Conservation (phyloP, 2,797 vertebrate species). For the Malacoraja senta region DNA sequence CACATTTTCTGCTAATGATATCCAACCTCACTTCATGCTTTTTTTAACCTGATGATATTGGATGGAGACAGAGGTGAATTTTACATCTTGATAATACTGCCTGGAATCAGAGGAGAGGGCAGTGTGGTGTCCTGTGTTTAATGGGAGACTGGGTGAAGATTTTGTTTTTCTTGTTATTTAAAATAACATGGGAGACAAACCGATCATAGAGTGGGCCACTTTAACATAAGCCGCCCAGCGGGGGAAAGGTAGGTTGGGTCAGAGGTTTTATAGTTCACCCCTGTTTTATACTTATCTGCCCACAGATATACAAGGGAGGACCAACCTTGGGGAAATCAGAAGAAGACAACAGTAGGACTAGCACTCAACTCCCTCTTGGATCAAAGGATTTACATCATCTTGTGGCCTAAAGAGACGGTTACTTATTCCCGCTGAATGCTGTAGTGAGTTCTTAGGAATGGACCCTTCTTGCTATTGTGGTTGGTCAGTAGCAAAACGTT, state of each 20-base stretch:
- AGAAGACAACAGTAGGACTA: not conserved
- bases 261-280: not conserved
- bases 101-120: not conserved
- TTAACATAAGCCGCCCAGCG: not conserved
- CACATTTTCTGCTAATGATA: slow-evolving; percentile 20
- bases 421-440: not conserved
- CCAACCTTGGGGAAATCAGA: not conserved
- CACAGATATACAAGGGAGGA: not conserved
- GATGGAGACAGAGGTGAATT: not conserved
- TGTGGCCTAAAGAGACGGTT: not conserved
- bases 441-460: not conserved
- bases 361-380: not conserved
- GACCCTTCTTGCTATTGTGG: not conserved
- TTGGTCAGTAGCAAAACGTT: not conserved
- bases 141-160: not conserved
- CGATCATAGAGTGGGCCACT: not conserved
- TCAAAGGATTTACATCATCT: not conserved
- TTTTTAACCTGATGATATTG: not conserved
- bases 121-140: not conserved
- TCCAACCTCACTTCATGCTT: not conserved
- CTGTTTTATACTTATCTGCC: not conserved
- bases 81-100: not conserved
- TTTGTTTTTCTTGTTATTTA: not conserved
- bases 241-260: not conserved
- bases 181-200: not conserved